These are phyloP conservation scores for Drosophila tanythrix DNA, from an alignment of 2,888 invertebrate species.

Conservation along the genomic window DNA sequence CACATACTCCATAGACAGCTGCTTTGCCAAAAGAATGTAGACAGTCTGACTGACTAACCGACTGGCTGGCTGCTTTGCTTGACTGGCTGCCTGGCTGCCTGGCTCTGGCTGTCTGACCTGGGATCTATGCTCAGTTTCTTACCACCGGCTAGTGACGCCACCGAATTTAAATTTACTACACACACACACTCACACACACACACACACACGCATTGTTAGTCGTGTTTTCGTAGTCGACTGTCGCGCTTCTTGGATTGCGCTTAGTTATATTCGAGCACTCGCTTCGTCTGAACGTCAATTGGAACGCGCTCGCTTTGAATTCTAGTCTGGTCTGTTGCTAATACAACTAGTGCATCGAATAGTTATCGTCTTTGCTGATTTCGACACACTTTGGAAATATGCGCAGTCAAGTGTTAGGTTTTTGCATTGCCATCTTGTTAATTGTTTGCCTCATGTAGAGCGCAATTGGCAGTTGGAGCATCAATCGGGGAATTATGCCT, in stretches of 20 bases:
- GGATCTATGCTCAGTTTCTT: slow-evolving; percentile 53
- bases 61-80: slow-evolving; percentile 22
- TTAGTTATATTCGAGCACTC: slow-evolving; percentile 72
- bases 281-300: slow-evolving; percentile 65
- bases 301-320: slow-evolving; percentile 18
- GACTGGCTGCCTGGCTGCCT: not conserved
- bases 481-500: slow-evolving; percentile 29
- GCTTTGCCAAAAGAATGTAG: slow-evolving; percentile 41
- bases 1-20: slow-evolving; percentile 28
- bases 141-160: slow-evolving; percentile 74
- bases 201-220: not conserved
- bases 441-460: slow-evolving; percentile 74
- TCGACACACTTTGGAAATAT: slow-evolving; percentile 69
- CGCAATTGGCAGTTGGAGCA: slow-evolving; percentile 23
- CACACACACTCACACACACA: not conserved
- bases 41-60: slow-evolving; percentile 40
- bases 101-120: slow-evolving; percentile 29
- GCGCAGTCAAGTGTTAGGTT: slow-evolving; percentile 78
- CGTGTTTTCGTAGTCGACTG: slow-evolving; percentile 16
- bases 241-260: slow-evolving; percentile 48
- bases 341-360: not conserved
- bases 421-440: slow-evolving; percentile 79
- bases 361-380: slow-evolving; percentile 8
- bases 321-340: slow-evolving; percentile 3
- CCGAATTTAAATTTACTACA: slow-evolving; percentile 66